Evolutionary conservation across 2,113 vertebrate species (phyloP).

Genomic region (Phyllostomus discolor): DNA sequence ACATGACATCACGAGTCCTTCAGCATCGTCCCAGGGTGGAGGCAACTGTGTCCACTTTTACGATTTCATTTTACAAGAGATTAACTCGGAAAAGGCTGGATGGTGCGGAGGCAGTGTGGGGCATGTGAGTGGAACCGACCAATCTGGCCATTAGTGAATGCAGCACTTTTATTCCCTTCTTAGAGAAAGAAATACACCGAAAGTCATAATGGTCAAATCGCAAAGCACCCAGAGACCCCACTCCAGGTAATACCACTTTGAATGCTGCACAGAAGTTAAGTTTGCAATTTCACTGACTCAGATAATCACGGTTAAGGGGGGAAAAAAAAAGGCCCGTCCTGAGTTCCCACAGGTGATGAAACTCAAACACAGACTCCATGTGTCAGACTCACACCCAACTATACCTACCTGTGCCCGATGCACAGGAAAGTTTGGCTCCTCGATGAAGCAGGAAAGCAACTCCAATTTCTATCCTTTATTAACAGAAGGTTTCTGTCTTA

Average conservation of each 20-base stretch:
- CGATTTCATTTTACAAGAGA: conserved; percentile 83
- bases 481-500: conserved; percentile 69
- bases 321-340: not conserved
- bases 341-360: conserved; percentile 43
- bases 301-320: conserved; percentile 28
- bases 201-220: conserved; percentile 66
- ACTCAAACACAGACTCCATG: not conserved
- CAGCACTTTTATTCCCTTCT: conserved; percentile 14
- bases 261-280: conserved; percentile 56
- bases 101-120: conserved; percentile 47
- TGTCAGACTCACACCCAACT: not conserved
- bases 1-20: conserved; percentile 66
- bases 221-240: not conserved
- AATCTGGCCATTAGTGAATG: conserved; percentile 61
- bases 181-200: conserved; percentile 63
- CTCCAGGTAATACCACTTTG: conserved; percentile 51
- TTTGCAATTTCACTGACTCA: conserved; percentile 67
- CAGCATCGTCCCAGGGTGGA: conserved; percentile 65
- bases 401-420: not conserved
- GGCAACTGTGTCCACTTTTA: conserved; percentile 75
- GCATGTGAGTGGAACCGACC: conserved; percentile 57
- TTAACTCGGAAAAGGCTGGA: conserved; percentile 75
- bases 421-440: conserved; percentile 54
- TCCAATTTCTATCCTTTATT: conserved; percentile 64
- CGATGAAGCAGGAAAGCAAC: conserved; percentile 63